phyloP scores from a whole-genome alignment of 1,140 invertebrate species.

The Lepidotrigona ventralis region DNA sequence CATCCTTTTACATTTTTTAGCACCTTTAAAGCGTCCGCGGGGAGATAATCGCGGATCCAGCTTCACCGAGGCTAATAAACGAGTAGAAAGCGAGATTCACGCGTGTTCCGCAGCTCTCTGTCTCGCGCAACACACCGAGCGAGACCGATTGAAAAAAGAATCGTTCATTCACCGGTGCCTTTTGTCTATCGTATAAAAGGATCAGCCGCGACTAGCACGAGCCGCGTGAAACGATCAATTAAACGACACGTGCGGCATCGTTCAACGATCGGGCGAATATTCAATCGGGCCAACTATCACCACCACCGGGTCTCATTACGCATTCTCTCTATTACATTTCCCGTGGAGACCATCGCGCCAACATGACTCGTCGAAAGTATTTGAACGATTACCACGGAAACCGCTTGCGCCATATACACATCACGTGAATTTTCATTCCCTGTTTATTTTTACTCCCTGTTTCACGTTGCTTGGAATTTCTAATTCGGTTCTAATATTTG shows the following conservation, averaged over 20 bases:
- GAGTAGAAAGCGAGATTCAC: background rate
- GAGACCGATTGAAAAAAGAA: too few species aligned
- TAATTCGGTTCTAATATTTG: too few species aligned
- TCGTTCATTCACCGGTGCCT: background rate
- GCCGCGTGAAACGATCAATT: constrained; percentile 33
- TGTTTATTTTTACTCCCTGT: too few species aligned
- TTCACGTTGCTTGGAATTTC: too few species aligned
- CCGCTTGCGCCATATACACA: too few species aligned
- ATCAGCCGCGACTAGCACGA: constrained; percentile 7
- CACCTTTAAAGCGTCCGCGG: background rate
- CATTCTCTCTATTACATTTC: background rate
- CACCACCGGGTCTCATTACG: background rate
- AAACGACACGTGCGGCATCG: constrained; percentile 27
- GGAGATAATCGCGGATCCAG: background rate
- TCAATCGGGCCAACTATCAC: background rate
- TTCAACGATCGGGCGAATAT: constrained; percentile 13
- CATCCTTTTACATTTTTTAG: background rate
- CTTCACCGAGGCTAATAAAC: background rate
- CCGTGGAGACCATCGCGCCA: background rate
- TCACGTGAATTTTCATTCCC: too few species aligned
- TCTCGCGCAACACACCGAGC: too few species aligned
- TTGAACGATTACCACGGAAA: background rate
- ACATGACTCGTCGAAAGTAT: background rate
- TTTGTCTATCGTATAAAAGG: constrained; percentile 23
- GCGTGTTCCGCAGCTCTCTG: background rate